Base-by-base conservation (phyloP, 2,888 invertebrate species). In the Morpho deidamia region DNA sequence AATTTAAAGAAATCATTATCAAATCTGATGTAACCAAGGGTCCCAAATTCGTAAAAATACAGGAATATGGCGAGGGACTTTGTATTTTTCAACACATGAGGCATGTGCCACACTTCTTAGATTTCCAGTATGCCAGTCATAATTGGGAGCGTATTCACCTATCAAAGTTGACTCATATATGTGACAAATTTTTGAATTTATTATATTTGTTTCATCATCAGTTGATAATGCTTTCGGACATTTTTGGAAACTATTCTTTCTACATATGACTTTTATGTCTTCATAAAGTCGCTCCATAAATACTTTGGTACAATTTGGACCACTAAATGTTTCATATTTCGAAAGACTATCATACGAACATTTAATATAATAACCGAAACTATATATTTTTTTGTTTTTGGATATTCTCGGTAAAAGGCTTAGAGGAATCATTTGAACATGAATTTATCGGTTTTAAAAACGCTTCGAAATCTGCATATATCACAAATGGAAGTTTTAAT, bases 331-430 rank as follows among this genome's bases (percentile, higher is more conserved):
- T 53, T 37, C 56, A 61, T 62, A 67, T 58, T 59, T 65, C 41
- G 62, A 67, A n/a, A 63, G 51, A 35, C 34, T 56, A 57, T 69
- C 62, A 56, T 60, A 69, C 44, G 64, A 62, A 60, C 67, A 69
- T 55, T 69, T 67, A 8, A 69, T 59, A 42, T 67, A 68, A 55
- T 68, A 68, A 8, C 64, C 68, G 55, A 69, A 70, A 60, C 69
- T 70, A 52, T 67, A 68, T 1, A 59, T 7, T 57, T 41, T 63
- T 59, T 55, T 67, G 64, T 62, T 59, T 59, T 35, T 67, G 58
- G 39, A 64, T 47, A 46, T 66, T 67, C n/a, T 52, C 57, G n/a
- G 66, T 66, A 35, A 46, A 59, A 9, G 65, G 51, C 47, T 59
- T 65, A n/a, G 43, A 49, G 12, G 59, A 60, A 53, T 66, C 53